Evolutionary conservation across 2,888 invertebrate species (phyloP).

Genomic region (Cerastoderma edule): DNA sequence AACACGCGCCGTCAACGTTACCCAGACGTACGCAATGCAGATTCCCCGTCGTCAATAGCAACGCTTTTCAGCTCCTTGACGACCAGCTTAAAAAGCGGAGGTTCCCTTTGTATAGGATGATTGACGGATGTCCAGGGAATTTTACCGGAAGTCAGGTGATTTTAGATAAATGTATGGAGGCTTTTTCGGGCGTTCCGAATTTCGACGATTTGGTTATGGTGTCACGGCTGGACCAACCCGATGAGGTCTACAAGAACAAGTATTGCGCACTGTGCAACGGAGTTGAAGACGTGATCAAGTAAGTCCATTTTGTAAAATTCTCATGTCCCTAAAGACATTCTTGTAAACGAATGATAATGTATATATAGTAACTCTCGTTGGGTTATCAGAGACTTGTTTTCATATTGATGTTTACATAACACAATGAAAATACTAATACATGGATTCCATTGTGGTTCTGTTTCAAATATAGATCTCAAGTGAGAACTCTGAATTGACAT

Average conservation of each 20-base stretch:
- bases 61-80: not conserved
- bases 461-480: too few species aligned
- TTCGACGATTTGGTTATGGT: not conserved
- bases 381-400: too few species aligned
- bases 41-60: not conserved
- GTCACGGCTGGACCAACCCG: not conserved
- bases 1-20: too few species aligned
- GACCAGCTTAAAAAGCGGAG: not conserved
- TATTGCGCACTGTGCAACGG: constrained; percentile 1
- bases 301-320: too few species aligned
- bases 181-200: not conserved
- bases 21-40: too few species aligned
- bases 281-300: not conserved
- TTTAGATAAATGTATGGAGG: not conserved
- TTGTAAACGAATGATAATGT: too few species aligned
- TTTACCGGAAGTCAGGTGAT: not conserved
- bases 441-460: too few species aligned
- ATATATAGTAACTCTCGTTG: too few species aligned
- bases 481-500: too few species aligned
- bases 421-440: too few species aligned
- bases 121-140: not conserved
- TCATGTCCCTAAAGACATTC: too few species aligned
- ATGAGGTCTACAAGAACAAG: not conserved
- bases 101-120: not conserved
- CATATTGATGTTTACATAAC: too few species aligned